Base-by-base conservation (phyloP, 2,113 vertebrate species). In the Upupa epops region DNA sequence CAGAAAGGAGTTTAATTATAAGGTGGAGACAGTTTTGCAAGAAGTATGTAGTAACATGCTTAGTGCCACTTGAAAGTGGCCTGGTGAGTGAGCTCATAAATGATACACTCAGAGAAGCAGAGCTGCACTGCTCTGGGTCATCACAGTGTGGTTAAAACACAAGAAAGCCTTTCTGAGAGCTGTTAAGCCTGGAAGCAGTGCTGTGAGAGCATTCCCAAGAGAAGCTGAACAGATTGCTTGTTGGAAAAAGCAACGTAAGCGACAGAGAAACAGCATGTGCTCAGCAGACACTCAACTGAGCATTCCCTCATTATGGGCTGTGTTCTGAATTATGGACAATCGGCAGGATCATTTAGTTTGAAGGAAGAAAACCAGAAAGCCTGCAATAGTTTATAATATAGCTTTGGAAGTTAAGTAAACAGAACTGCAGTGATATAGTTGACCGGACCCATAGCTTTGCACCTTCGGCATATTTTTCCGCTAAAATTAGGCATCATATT, bases 1-100 rank as follows among this genome's bases (percentile, higher is more conserved):
- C 58, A 61, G 63, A 69, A 86, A 82, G 32, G 21, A 71, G n/a
- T 90, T 78, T 49, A 81, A 84, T 89, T 75, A 29, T 12, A 74
- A 86, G 54, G 25, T 75, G 49, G 45, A 65, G 77, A 16, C 29
- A n/a, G 14, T 36, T 49, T 64, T 59, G 29, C 64, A 56, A 68
- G 45, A 60, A 61, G 46, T 37, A 2, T 6, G 19, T 64, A 64
- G 61, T 56, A 48, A 75, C 21, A 8, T 25, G 37, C 24, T 31
- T 29, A 15, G 34, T 88, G 70, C 52, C 17, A 3, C 34, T n/a
- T 59, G 60, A 66, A 37, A 70, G 68, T 28, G 63, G 64, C 29
- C 52, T 65, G n/a, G 6, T 68, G 65, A 13, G 11, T 54, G 59
- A 90, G 60, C 25, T 58, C 46, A 63, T 40, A 16, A 51, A 12